Percentiles rank a stretch among this genome's conserved stretches.
These are phyloP conservation scores for Trissolcus brochymenae DNA, from an alignment of 2,888 invertebrate species.

Conservation along the genomic window DNA sequence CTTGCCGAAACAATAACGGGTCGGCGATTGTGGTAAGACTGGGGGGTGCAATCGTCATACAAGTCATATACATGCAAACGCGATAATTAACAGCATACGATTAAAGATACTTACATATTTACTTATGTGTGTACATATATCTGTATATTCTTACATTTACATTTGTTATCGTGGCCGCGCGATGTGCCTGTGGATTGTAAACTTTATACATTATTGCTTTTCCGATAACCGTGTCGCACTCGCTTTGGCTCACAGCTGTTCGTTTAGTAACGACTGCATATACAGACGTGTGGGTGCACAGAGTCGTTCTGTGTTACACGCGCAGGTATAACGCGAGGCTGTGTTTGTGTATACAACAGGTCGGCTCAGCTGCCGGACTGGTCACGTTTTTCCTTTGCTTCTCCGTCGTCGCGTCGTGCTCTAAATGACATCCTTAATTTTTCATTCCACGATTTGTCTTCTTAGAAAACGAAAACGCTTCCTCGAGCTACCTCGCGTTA, in stretches of 20 bases:
- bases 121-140: slow-evolving; percentile 40
- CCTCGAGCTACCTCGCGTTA: slow-evolving; percentile 31
- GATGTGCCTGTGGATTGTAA: slow-evolving; percentile 69
- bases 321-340: slow-evolving; percentile 22
- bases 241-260: slow-evolving; percentile 65
- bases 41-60: slow-evolving; percentile 18
- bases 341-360: slow-evolving; percentile 53
- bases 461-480: slow-evolving; percentile 52
- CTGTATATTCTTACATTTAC: slow-evolving; percentile 66
- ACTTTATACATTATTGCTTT: slow-evolving; percentile 76
- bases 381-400: slow-evolving; percentile 52
- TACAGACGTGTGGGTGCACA: slow-evolving; percentile 5
- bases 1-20: slow-evolving; percentile 9
- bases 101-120: slow-evolving; percentile 25
- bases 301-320: slow-evolving; percentile 2
- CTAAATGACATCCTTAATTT: slow-evolving; percentile 56
- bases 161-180: slow-evolving; percentile 63
- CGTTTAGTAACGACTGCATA: slow-evolving; percentile 59
- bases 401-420: slow-evolving; percentile 36
- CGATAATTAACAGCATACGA: slow-evolving; percentile 26
- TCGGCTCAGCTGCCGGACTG: slow-evolving; percentile 39
- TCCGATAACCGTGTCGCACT: slow-evolving; percentile 72
- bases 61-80: slow-evolving; percentile 24
- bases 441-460: slow-evolving; percentile 55
- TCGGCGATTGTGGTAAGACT: slow-evolving; percentile 15